Evolutionary conservation across 2,797 vertebrate species (phyloP), one percentile per base, ranked within the genome.

Genomic region (Setipinna tenuifilis): DNA sequence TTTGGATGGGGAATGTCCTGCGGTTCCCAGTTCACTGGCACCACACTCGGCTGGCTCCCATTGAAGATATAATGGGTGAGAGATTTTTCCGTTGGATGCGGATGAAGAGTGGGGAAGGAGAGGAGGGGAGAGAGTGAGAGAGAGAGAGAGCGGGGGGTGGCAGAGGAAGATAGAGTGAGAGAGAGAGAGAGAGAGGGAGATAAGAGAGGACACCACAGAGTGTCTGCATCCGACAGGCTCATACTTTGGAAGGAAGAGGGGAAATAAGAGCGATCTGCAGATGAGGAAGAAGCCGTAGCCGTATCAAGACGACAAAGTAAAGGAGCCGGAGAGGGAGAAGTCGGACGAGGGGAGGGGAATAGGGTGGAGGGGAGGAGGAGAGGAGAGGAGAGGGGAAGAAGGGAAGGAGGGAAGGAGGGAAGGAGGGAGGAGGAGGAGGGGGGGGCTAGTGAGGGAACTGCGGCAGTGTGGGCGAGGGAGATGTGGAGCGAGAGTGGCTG

Each of bases 11-110:
- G 93, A 95, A 96, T 94, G 93, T 93, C 90, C 92, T 95, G 94
- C 83, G 94, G 94, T 94, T 96, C 93, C 89, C 89, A 93, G 92
- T 94, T 94, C 91, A 90, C 93, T 95, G 94, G 94, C 95, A 95
- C 95, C 95, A 94, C 95, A 95, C 92, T 94, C 81, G 87, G 93
- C 90, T 94, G 95, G 93, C 93, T 94, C 90, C 91, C 90, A 87
- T 92, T 88, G 91, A 91, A 95, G 93, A 94, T 93, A 93, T 94
- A 95, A 95, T 94, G 94, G 95, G 92, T 94, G 93, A 95, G 92
- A 95, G 91, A 92, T 92, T 94, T 96, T 96, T 96, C 95, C 94
- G 86, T 93, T 95, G 93, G 93, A 95, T 92, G 90, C 88, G 92
- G 92, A 94, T 92, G 88, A 91, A 93, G 90, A 91, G 89, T 86